Percentiles rank a stretch among this genome's conserved stretches.
These are phyloP conservation scores for Chondrosia reniformis DNA, from an alignment of 37 sponge, comb jelly and placozoan species.

Conservation along the genomic window DNA sequence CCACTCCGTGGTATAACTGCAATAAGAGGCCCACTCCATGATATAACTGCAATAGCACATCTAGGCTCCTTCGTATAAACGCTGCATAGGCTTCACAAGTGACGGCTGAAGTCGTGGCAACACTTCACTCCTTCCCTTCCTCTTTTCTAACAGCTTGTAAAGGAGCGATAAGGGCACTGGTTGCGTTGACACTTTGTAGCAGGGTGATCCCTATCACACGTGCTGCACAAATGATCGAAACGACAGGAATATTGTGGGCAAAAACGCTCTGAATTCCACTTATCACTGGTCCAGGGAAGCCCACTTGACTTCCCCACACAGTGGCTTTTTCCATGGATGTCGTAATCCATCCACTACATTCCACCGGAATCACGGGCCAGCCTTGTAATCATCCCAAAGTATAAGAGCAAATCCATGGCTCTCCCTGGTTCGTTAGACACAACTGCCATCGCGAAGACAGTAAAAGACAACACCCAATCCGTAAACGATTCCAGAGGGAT, in stretches of 20 bases:
- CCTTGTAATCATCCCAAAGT: background rate
- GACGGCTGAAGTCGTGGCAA: too few relatives aligned
- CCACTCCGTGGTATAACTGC: too few relatives aligned
- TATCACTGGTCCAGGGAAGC: background rate
- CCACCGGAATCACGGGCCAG: background rate
- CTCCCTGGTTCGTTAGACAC: background rate
- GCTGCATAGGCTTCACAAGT: too few relatives aligned
- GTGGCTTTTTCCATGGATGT: background rate
- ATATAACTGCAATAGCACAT: too few relatives aligned
- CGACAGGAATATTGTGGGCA: background rate
- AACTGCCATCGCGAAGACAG: background rate
- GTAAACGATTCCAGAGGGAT: background rate
- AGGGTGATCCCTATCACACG: background rate
- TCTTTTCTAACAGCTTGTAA: background rate
- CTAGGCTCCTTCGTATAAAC: too few relatives aligned
- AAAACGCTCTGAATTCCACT: background rate
- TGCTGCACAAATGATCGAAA: background rate
- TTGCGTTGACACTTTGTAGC: too few relatives aligned
- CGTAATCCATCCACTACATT: background rate
- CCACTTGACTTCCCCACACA: background rate
- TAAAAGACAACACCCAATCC: conserved; percentile 1
- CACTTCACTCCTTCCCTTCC: too few relatives aligned
- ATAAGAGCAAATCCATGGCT: background rate
- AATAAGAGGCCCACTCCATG: too few relatives aligned
- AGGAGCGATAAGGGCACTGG: background rate